A percentile compares a stretch with the other conserved stretches of the same genome.
These are phyloP conservation scores for Cinara cedri DNA, from an alignment of 2,888 invertebrate genomes.

Conservation along the genomic window DNA sequence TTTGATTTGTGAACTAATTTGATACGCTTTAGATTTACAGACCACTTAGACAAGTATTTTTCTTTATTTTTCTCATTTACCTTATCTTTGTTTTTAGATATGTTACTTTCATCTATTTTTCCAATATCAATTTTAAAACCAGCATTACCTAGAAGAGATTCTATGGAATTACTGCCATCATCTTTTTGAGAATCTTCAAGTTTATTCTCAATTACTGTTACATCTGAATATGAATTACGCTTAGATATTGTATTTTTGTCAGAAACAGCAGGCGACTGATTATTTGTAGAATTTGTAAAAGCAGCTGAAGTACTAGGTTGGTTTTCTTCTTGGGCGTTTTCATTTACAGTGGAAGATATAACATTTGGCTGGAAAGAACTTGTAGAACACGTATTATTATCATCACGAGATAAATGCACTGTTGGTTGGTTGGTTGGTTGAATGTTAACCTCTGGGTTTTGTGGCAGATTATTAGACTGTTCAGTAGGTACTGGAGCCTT, in stretches of 20 bases:
- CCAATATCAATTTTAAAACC: slow-evolving; percentile 49
- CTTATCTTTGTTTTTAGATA: neutral
- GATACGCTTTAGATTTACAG: neutral
- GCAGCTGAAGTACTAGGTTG: neutral
- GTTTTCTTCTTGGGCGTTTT: neutral
- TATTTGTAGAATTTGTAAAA: neutral
- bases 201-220: slow-evolving; percentile 30
- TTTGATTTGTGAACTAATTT: neutral
- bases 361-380: no score
- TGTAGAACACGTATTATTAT: neutral
- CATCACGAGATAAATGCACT: neutral
- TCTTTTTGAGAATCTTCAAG: neutral
- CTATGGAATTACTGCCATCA: slow-evolving; percentile 8
- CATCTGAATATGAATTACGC: slow-evolving; percentile 26
- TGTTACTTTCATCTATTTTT: neutral
- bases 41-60: slow-evolving; percentile 27
- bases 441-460: neutral
- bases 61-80: slow-evolving; percentile 3
- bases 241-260: neutral
- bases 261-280: neutral
- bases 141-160: slow-evolving; percentile 15
- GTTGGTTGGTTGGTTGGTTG: neutral
- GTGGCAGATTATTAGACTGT: slow-evolving; percentile 26
- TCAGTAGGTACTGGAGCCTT: neutral
- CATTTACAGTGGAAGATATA: slow-evolving; percentile 3